Evolutionary conservation across 2,113 vertebrate genomes (phyloP).

Genomic region (Pyrgilauda ruficollis): DNA sequence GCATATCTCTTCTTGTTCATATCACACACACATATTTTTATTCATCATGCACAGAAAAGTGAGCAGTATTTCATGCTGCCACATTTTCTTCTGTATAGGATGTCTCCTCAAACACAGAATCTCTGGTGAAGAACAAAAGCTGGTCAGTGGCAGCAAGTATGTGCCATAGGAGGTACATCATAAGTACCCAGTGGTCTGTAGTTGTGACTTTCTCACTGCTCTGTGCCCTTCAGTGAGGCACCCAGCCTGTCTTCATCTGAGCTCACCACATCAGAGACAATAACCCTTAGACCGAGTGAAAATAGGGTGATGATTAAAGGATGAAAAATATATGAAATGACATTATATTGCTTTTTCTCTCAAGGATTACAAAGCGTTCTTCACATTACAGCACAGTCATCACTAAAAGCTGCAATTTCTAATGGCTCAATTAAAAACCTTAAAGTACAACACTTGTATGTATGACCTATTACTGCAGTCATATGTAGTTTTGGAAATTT

Average conservation of each 20-base stretch:
- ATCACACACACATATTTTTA: fast-evolving
- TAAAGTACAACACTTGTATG: background rate
- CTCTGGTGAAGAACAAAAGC: background rate
- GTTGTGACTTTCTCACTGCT: background rate
- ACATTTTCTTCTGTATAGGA: background rate
- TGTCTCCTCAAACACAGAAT: background rate
- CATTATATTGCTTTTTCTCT: background rate
- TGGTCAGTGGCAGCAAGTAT: background rate
- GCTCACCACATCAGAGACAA: background rate
- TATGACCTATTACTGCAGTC: background rate
- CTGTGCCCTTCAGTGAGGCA: background rate
- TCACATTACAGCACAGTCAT: background rate
- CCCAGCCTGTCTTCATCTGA: background rate
- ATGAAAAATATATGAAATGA: background rate
- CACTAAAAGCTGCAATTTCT: background rate
- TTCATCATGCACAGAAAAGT: background rate
- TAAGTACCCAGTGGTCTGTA: background rate
- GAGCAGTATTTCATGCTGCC: background rate
- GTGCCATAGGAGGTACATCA: background rate
- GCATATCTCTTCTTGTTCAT: background rate
- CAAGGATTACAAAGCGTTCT: background rate
- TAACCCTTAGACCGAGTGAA: background rate
- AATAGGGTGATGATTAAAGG: background rate
- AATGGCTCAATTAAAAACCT: background rate
- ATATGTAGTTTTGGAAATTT: background rate